Percentiles rank a stretch among this genome's conserved stretches.
phyloP scores from a whole-genome alignment of 2,113 vertebrate genomes.

The Grammomys dolichurus region DNA sequence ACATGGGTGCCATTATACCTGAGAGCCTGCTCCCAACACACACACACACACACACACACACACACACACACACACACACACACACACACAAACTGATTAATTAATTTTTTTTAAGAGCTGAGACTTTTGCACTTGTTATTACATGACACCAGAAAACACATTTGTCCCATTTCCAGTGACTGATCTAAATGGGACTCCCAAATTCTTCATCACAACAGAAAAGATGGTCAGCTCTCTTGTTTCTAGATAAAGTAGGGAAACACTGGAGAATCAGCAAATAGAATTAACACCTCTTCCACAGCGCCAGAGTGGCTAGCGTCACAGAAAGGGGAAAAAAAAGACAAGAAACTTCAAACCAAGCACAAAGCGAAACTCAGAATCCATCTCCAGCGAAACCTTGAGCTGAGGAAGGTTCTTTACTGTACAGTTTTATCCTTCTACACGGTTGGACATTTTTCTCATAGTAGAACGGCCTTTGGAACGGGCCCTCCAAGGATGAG shows the following conservation, averaged over 20 bases:
- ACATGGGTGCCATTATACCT: no score
- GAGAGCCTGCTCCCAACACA: background rate
- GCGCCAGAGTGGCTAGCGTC: background rate
- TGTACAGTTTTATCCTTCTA: background rate
- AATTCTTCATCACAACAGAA: background rate
- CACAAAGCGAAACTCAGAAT: background rate
- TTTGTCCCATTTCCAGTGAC: background rate
- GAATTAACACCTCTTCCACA: background rate
- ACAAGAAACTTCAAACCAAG: background rate
- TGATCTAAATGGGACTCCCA: background rate
- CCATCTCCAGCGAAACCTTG: background rate
- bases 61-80: background rate
- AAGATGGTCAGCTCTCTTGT: background rate
- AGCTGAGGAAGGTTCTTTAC: background rate
- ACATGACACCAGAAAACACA: background rate
- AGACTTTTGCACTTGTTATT: slow-evolving; percentile 27
- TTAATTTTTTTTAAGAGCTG: background rate
- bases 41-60: background rate
- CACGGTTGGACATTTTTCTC: background rate
- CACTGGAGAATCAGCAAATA: background rate
- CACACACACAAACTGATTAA: background rate
- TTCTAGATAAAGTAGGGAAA: background rate
- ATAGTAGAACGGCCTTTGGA: background rate
- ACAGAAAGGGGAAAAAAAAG: background rate
- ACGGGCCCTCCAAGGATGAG: background rate